Percentiles rank a stretch among this genome's conserved stretches.
Conservation (phyloP, 2,797 vertebrate species). For the Apogon hyalosoma region DNA sequence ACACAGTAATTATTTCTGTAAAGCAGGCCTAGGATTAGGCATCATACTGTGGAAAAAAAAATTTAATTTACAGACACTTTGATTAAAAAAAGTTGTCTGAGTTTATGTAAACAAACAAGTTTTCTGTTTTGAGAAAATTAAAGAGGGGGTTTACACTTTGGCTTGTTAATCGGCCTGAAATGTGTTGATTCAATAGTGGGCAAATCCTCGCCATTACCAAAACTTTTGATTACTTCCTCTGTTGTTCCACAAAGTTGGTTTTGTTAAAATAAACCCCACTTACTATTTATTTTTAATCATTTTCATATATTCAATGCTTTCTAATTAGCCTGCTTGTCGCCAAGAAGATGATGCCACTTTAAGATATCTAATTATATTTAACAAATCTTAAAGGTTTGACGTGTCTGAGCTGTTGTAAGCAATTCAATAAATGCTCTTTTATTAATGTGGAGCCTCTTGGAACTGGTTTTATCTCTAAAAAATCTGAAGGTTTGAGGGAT, state of each 20-base stretch:
- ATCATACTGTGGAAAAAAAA: conserved; percentile 1
- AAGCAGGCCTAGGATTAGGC: conserved; percentile 33
- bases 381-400: conserved; percentile 11
- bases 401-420: neutral
- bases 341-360: conserved; percentile 19
- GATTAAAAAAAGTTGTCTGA: conserved; percentile 26
- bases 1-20: conserved; percentile 41
- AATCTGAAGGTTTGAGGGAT: no score
- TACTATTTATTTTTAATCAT: no score
- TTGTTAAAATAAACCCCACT: conserved; percentile 3
- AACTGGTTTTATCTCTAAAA: no score
- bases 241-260: conserved; percentile 7
- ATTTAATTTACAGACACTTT: conserved; percentile 42
- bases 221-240: conserved; percentile 5
- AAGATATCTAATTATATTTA: conserved; percentile 34
- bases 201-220: conserved; percentile 13
- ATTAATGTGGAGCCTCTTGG: no score
- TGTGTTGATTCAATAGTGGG: conserved; percentile 32
- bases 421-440: conserved; percentile 8
- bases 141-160: conserved; percentile 24
- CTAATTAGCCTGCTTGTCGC: neutral
- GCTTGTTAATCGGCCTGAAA: conserved; percentile 25
- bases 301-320: no score
- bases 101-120: conserved; percentile 42
- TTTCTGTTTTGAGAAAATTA: conserved; percentile 24